Percentiles rank a stretch among this genome's conserved stretches.
These are phyloP conservation scores for Pheosia tremula DNA, from an alignment of 2,888 invertebrate species.

Conservation along the genomic window DNA sequence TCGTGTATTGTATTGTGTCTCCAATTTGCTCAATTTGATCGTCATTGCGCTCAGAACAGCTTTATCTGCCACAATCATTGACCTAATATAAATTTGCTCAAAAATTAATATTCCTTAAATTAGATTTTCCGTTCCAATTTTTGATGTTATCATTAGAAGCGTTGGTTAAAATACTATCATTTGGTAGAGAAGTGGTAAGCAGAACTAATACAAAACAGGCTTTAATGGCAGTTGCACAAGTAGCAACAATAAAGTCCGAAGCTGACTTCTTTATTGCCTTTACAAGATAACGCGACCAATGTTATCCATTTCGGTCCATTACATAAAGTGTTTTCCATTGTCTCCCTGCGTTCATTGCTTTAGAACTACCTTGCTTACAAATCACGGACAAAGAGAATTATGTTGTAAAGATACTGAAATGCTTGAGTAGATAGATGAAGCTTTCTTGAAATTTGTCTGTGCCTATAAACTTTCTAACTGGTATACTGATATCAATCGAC, in stretches of 20 bases:
- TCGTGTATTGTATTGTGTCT: conserved; percentile 1
- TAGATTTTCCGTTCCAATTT: too few relatives aligned
- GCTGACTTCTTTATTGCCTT: conserved; percentile 74
- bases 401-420: conserved; percentile 26
- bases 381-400: conserved; percentile 31
- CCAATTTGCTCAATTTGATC: not conserved
- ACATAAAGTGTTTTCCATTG: conserved; percentile 72
- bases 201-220: conserved; percentile 17
- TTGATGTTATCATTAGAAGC: not conserved
- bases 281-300: conserved; percentile 66
- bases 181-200: conserved; percentile 2
- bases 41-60: not conserved
- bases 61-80: not conserved
- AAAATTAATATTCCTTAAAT: not conserved
- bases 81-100: not conserved
- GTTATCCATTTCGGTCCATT: conserved; percentile 73
- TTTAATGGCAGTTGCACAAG: conserved; percentile 59
- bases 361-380: conserved; percentile 33
- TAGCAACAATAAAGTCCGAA: conserved; percentile 61
- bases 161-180: not conserved
- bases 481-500: too few relatives aligned
- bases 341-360: conserved; percentile 50
- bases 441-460: conserved; percentile 16
- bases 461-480: not conserved
- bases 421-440: conserved; percentile 7